Base-by-base conservation (phyloP, 2,113 vertebrate genomes). In the Pyrgilauda ruficollis region DNA sequence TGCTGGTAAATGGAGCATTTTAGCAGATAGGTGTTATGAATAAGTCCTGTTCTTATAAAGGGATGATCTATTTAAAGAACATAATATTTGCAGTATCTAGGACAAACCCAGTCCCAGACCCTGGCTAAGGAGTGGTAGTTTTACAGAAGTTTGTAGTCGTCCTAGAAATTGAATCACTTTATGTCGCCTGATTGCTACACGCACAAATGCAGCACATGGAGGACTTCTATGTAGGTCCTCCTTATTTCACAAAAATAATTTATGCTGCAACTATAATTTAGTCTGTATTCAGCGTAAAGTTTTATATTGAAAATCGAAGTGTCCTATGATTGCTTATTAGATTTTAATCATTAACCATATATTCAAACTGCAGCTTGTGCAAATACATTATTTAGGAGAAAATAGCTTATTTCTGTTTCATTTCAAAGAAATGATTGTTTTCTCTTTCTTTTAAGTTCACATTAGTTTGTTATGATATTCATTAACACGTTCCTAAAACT, bases 311-410 rank as follows among this genome's bases (percentile, higher is more conserved):
- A 95, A 95, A 93, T 90, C 21, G 4, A 93, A 70, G 55, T 77
- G 35, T 73, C 13, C 12, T 73, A 50, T 76, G 59, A 87, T 74
- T 88, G 28, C 14, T 53, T 88, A 84, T 95, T 90, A 79, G 80
- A 82, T 81, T 93, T 94, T 89, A 95, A 87, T 95, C 39, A 90
- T 94, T 93, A 90, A 68, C 26, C 50, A 20, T 56, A 68, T 78
- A 84, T 10, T 43, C 1, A 4, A 47, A 87, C 23, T 59, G 47
- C 8, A 87, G 16, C 13, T 74, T 82, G 35, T 89, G 17, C 56
- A 77, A 78, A 93, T 37, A 39, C 1, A 67, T 89, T 93, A 87
- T 85, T 90, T 44, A 83, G n/a, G 21, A 19, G 67, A 93, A 95
- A 96, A 20, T 11, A 64, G 24, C 33, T 93, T 84, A 62, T 93